Percentiles rank a stretch among this genome's conserved stretches.
These are phyloP conservation scores for Sebastes nivosus DNA, from an alignment of 2,797 vertebrate genomes.

Conservation along the genomic window DNA sequence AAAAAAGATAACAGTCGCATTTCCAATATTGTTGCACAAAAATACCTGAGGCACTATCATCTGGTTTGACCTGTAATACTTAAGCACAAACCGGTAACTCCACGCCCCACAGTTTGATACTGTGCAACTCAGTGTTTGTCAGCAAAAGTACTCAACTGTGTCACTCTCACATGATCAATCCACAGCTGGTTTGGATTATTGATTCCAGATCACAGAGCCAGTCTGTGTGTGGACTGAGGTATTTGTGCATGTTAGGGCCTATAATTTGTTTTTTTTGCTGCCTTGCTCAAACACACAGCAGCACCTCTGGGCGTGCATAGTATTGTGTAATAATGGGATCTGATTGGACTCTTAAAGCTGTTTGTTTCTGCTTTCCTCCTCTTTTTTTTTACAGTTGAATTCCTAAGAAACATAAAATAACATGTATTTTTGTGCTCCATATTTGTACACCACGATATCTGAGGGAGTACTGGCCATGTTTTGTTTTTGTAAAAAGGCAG, in stretches of 20 bases:
- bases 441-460: too few relatives aligned
- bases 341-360: conserved; percentile 20
- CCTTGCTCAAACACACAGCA: conserved; percentile 16
- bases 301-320: conserved; percentile 39
- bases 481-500: too few relatives aligned
- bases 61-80: conserved; percentile 67
- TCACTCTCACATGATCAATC: conserved; percentile 1
- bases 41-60: conserved; percentile 48
- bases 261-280: not conserved
- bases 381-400: not conserved
- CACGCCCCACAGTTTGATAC: conserved; percentile 43
- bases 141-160: not conserved
- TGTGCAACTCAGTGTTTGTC: conserved; percentile 7
- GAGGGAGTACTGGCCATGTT: too few relatives aligned
- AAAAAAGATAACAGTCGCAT: conserved; percentile 3
- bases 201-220: conserved; percentile 5
- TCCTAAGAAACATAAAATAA: conserved; percentile 24
- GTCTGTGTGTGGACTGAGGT: not conserved
- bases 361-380: not conserved
- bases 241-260: not conserved
- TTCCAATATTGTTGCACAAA: conserved; percentile 7
- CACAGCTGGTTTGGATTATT: not conserved
- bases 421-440: too few relatives aligned
- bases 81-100: conserved; percentile 69
- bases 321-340: conserved; percentile 46